These are phyloP conservation scores for Philopedon plagiatum DNA, from an alignment of 2,888 invertebrate genomes.

Conservation along the genomic window DNA sequence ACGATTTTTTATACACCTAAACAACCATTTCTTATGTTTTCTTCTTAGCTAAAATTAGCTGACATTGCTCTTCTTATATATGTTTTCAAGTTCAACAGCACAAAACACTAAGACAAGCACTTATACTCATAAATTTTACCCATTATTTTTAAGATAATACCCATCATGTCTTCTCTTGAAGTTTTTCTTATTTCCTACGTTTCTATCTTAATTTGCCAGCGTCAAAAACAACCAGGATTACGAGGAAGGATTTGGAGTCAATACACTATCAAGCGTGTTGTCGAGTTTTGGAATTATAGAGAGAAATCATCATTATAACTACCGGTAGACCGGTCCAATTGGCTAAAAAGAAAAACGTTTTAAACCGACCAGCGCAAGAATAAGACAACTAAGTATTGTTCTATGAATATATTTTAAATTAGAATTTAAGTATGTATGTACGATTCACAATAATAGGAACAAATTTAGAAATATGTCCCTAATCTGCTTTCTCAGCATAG, in stretches of 20 bases:
- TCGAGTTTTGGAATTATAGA: background rate
- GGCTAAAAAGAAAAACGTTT: no score
- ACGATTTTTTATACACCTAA: no score
- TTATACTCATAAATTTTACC: slow-evolving; percentile 36
- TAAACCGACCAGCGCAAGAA: no score
- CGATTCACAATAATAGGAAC: no score
- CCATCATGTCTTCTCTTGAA: slow-evolving; percentile 20
- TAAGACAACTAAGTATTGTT: no score
- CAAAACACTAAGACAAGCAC: slow-evolving; percentile 30
- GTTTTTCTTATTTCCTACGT: slow-evolving; percentile 42
- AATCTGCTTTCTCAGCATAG: no score
- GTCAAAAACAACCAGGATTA: slow-evolving; percentile 38
- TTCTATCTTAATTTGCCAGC: slow-evolving; percentile 41
- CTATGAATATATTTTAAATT: no score
- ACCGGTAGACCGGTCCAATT: no score
- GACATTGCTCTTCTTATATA: background rate
- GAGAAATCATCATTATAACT: no score
- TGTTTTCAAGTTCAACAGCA: slow-evolving; percentile 18
- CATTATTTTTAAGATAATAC: slow-evolving; percentile 39
- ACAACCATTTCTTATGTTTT: no score
- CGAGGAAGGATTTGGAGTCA: background rate
- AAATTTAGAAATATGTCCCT: no score
- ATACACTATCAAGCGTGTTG: background rate
- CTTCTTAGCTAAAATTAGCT: background rate
- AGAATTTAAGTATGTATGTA: no score